Base-by-base conservation (phyloP, 2,113 vertebrate species). In the Eulacestoma nigropectus region DNA sequence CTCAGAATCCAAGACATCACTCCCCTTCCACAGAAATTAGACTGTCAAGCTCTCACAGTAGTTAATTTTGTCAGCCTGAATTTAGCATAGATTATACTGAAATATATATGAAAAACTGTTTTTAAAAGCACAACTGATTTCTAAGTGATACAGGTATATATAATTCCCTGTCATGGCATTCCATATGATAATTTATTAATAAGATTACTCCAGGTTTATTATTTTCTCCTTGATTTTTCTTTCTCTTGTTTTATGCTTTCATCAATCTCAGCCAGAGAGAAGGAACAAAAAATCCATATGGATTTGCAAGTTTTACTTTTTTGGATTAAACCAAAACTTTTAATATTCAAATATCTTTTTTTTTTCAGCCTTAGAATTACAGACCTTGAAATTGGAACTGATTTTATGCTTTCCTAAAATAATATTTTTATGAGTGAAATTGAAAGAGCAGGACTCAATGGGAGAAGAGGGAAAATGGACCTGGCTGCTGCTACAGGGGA, bases 361-460 rank as follows among this genome's bases (percentile, higher is more conserved):
- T 93, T 90, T 93, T 93, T 78, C 56, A 86, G 73, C 8, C 35
- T 82, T 64, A 47, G 69, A 88, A 91, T 86, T 90, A 87, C 18
- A 91, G 35, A 73, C 16, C 39, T 72, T 97, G 91, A 95, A 95
- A 95, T 49, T 94, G 70, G 30, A 97, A 87, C 55, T 95, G 82
- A 94, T 96, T 96, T 96, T 95, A 55, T 1, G 57, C 39, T 50
- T 77, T 92, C 33, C 37, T 95, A 70, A 60, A 70, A 93, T 68
- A 97, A 84, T 93, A 95, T 85, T 90, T 93, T 97, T 96, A 91
- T 75, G 57, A 96, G 74, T 74, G 89, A 95, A 94, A 90, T 77
- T 94, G 81, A 41, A 96, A 93, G 49, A 97, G 41, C 20, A 95
- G 18, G 2, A 35, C 73, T 73, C 84, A 75, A 37, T 76, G 39